A percentile compares a stretch with the other conserved stretches of the same genome.
These are phyloP conservation scores for Arbacia lixula DNA, from an alignment of 53 echinoderm and acorn worm species.

Conservation along the genomic window DNA sequence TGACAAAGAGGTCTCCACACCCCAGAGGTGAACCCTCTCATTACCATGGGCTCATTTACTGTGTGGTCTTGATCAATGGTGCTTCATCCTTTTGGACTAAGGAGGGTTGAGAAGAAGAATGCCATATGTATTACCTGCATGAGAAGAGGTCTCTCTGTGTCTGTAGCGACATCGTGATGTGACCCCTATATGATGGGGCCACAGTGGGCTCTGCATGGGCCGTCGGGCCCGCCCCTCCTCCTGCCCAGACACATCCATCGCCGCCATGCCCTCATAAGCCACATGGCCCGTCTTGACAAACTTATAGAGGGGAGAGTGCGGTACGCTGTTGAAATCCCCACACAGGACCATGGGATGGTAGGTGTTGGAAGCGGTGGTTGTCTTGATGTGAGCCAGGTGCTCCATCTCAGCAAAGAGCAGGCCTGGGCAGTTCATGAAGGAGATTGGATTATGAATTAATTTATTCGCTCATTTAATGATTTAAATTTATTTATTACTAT, in stretches of 20 bases:
- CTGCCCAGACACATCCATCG: constrained; percentile 81
- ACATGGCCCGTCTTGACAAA: constrained; percentile 71
- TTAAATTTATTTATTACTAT: too few species aligned
- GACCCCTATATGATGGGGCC: constrained; percentile 72
- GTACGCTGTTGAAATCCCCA: constrained; percentile 93
- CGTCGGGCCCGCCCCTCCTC: constrained; percentile 19
- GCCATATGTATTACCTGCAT: constrained; percentile 1
- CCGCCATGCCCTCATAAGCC: constrained; percentile 65
- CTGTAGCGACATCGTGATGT: constrained; percentile 75
- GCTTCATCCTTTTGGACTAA: background rate
- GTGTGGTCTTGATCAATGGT: background rate
- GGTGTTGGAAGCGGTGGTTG: background rate
- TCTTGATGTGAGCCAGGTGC: constrained; percentile 50
- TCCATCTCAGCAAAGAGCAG: constrained; percentile 92
- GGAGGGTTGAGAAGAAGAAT: background rate
- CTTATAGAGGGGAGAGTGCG: constrained; percentile 76
- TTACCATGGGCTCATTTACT: too few species aligned
- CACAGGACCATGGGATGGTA: constrained; percentile 86
- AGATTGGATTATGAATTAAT: too few species aligned
- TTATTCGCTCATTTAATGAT: too few species aligned
- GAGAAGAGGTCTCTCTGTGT: background rate
- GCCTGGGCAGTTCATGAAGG: too few species aligned
- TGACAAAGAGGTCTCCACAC: too few species aligned
- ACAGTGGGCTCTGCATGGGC: constrained; percentile 67
- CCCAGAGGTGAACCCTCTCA: too few species aligned